These are phyloP conservation scores for Drymodes brunneopygia DNA, from an alignment of 2,113 vertebrate species.

Conservation along the genomic window DNA sequence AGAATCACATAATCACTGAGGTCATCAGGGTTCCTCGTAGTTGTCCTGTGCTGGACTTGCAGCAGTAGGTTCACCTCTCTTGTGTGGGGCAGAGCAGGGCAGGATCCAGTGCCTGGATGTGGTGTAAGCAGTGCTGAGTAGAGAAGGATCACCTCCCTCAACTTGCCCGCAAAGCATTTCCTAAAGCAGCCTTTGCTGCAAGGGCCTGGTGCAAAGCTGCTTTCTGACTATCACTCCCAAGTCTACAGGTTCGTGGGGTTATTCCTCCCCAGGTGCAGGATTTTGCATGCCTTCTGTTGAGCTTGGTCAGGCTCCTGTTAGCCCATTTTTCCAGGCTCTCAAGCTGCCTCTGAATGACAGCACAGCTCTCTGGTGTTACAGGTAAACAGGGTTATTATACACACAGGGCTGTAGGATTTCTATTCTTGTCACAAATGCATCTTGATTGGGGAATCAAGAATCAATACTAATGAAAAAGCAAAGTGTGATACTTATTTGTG, in stretches of 20 bases:
- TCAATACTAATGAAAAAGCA: background rate
- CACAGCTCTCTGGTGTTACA: background rate
- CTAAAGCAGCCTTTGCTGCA: background rate
- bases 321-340: background rate
- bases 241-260: background rate
- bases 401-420: background rate
- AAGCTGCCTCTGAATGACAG: background rate
- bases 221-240: background rate
- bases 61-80: background rate
- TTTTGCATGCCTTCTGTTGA: background rate
- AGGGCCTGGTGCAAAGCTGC: background rate
- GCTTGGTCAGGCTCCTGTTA: background rate
- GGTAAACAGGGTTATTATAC: background rate
- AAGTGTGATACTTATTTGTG: background rate
- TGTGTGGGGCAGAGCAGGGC: background rate
- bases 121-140: background rate
- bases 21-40: background rate
- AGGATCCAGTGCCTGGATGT: background rate
- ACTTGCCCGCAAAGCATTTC: background rate
- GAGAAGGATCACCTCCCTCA: background rate
- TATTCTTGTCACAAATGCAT: background rate
- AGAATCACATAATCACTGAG: background rate
- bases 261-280: background rate
- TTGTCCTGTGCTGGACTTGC: background rate
- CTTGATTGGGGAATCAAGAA: background rate